Base-by-base conservation (phyloP, 2,888 invertebrate genomes). In the Amiota minor region DNA sequence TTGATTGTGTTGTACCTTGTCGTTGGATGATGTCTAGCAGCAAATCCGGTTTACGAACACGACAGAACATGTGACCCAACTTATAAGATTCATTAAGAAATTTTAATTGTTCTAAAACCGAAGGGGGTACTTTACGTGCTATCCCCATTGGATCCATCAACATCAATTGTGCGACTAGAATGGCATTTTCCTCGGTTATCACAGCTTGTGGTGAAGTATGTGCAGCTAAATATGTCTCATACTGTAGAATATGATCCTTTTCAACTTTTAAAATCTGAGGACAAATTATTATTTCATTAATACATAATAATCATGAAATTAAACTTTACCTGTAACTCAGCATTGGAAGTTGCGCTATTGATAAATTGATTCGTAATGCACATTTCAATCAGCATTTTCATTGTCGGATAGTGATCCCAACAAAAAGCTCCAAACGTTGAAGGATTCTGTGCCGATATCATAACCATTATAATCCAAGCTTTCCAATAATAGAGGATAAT, bases 401-500 rank as follows among this genome's bases (percentile, higher is more conserved):
- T 92, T 68, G 96, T 98, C 18, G 98, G 97, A 91, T 98, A 98
- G 80, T 94, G 94, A 82, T 94, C 93, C 94, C 98, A 98, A 50
- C 96, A 96, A 72, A 95, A 91, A 78, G 93, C 93, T 12, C 98
- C 98, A 90, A 98, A 95, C 14, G 93, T 93, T 0, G 93, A 91
- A 0, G 98, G 97, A 92, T 98, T 98, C 90, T 98, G 98, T 0
- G 98, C 97, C 16, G 96, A 94, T 78, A 98, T 91, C 90, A 98
- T 95, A 59, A 97, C 90, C 80, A 98, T 91, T 85, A 97, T 93
- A 55, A 93, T 91, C 98, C 98, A 98, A 20, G 95, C 95, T 90
- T 97, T 97, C 98, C 98, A 98, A 90, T 98, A 98, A 72, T 96
- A 91, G 74, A 94, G 94, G n/a, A 96, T 94, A 83, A 98, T 97